Percentiles rank a stretch among this genome's conserved stretches.
phyloP scores from a whole-genome alignment of 2,797 vertebrate genomes.

The Naso thynnoides region DNA sequence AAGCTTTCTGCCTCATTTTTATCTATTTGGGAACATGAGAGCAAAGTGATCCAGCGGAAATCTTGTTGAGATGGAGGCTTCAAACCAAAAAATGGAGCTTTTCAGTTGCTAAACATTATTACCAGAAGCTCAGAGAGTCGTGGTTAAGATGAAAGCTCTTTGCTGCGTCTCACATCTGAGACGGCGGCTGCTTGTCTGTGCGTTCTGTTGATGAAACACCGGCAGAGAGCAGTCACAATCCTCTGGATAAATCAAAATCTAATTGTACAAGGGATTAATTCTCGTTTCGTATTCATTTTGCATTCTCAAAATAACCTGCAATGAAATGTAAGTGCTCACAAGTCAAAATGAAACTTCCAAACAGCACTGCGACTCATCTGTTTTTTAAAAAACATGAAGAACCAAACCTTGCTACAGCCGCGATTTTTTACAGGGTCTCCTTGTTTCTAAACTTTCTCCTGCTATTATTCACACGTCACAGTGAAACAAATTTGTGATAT shows the following conservation, averaged over 20 bases:
- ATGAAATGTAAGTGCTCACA: not conserved
- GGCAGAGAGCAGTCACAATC: not conserved
- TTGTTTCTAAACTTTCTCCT: too few species aligned
- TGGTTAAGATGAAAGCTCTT: constrained; percentile 10
- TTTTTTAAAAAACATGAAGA: not conserved
- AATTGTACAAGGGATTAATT: not conserved
- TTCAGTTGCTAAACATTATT: not conserved
- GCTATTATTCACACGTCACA: too few species aligned
- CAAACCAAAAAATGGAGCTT: constrained; percentile 2
- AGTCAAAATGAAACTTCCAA: not conserved
- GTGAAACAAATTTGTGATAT: too few species aligned
- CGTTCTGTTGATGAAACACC: not conserved
- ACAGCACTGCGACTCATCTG: not conserved
- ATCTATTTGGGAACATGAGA: not conserved
- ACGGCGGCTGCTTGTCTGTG: not conserved
- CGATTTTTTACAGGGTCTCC: too few species aligned
- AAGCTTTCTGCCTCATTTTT: constrained; percentile 7
- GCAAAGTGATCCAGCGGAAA: not conserved
- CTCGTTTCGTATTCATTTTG: not conserved
- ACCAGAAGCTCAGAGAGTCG: not conserved
- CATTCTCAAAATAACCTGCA: not conserved
- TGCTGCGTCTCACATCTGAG: not conserved
- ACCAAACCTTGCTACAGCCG: not conserved
- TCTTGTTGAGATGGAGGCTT: not conserved
- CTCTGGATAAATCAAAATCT: not conserved